phyloP scores from a whole-genome alignment of 2,888 invertebrate genomes.

The Apotomis betuletana region DNA sequence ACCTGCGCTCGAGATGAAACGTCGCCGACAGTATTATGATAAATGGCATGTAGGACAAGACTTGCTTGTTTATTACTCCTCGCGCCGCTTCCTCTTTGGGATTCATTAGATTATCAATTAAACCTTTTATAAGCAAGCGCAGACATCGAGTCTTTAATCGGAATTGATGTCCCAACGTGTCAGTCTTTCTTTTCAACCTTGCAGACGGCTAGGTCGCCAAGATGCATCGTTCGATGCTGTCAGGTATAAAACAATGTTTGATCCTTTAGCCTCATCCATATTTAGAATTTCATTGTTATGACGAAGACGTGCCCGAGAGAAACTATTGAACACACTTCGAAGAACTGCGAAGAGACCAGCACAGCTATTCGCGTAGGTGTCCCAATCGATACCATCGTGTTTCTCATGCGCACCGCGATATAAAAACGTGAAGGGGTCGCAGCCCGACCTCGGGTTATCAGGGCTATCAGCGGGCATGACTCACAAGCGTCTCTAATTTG shows the following conservation, averaged over 20 bases:
- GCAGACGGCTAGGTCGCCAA: background rate
- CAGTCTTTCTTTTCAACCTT: background rate
- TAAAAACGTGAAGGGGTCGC: slow-evolving; percentile 37
- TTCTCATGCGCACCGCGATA: slow-evolving; percentile 24
- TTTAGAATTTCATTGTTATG: slow-evolving; percentile 22
- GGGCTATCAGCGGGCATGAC: slow-evolving; percentile 51
- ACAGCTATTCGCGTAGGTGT: slow-evolving; percentile 33
- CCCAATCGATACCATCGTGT: slow-evolving; percentile 38
- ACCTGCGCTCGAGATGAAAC: slow-evolving; percentile 40
- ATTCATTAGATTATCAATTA: slow-evolving; percentile 40
- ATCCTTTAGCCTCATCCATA: slow-evolving; percentile 9
- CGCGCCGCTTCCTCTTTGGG: slow-evolving; percentile 24
- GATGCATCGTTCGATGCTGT: background rate
- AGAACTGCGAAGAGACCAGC: slow-evolving; percentile 21
- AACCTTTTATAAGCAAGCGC: slow-evolving; percentile 13
- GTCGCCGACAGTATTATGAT: slow-evolving; percentile 41
- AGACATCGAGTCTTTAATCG: background rate
- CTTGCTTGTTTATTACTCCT: slow-evolving; percentile 33
- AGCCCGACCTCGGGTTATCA: slow-evolving; percentile 47
- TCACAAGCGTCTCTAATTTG: slow-evolving; percentile 66
- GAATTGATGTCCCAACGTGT: background rate
- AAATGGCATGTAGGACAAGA: slow-evolving; percentile 40
- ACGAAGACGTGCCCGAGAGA: slow-evolving; percentile 18
- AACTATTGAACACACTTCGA: slow-evolving; percentile 32
- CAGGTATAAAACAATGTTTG: background rate